These are phyloP conservation scores for Enteromius paludinosus DNA, from an alignment of 2,797 vertebrate genomes.

Conservation along the genomic window DNA sequence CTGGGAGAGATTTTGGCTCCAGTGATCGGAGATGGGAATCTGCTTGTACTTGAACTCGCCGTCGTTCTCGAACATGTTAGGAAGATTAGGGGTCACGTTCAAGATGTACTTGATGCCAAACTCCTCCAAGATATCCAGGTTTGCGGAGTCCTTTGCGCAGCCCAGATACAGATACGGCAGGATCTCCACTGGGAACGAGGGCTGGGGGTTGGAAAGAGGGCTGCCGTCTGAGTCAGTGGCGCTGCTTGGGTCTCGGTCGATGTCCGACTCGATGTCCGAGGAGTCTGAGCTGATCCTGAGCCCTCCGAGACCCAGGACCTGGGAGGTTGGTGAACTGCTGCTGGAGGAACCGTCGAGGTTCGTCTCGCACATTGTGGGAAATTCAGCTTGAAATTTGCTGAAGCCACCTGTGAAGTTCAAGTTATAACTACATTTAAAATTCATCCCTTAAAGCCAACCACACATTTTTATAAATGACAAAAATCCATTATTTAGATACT, in stretches of 20 bases:
- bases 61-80: constrained; percentile 97
- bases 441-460: background rate
- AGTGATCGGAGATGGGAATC: constrained; percentile 99
- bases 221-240: constrained; percentile 96
- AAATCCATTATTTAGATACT: background rate
- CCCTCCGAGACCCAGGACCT: constrained; percentile 91
- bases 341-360: constrained; percentile 92
- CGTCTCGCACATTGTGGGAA: constrained; percentile 93
- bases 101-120: constrained; percentile 99
- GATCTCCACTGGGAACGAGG: constrained; percentile 96
- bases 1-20: constrained; percentile 98
- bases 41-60: constrained; percentile 98
- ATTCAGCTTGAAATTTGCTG: constrained; percentile 94
- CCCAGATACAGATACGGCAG: constrained; percentile 96
- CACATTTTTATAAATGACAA: background rate
- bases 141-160: constrained; percentile 98
- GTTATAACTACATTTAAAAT: background rate
- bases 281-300: constrained; percentile 96
- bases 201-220: constrained; percentile 92
- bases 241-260: constrained; percentile 86
- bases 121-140: constrained; percentile 93
- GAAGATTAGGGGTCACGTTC: constrained; percentile 97
- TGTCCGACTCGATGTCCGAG: constrained; percentile 94
- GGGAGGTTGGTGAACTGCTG: constrained; percentile 89
- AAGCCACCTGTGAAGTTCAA: constrained; percentile 86